Evolutionary conservation across 1,140 invertebrate species (phyloP), one percentile per base, ranked within the genome.

Genomic region (Bacillus rossius): DNA sequence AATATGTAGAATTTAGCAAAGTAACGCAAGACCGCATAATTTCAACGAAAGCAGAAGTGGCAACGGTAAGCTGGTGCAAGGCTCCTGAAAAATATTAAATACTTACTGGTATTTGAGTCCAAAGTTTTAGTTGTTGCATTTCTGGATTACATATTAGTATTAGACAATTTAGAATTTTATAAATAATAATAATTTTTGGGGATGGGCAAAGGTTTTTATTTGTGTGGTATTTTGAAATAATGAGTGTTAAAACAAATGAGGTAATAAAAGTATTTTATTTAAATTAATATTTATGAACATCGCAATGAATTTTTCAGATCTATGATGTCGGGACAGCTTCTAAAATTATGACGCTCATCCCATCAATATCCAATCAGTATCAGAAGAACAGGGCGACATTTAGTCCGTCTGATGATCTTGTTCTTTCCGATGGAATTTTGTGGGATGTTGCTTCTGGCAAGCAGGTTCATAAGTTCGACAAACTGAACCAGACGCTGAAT

Each of bases 401-500:
- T 71, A 92, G 89, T 73, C 91, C 91, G 60, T 89, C 88, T 13
- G 96, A 99, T 73, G 92, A 98, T 65, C 74, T 99, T 23, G 86
- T 99, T 16, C 75, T 99, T 1, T 93, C 89, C 69, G 96, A 99
- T 74, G 97, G 97, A 29, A 94, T 98, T 2, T 76, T 99, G 0
- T 99, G 94, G 87, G 97, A 99, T 76, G 86, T 96, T 7, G 85
- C 88, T 56, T 84, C 86, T 0, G 87, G 87, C 2, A 91, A 89
- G 66, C 84, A 91, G 66, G 90, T 98, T 47, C 94, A 99, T 72
- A 99, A 98, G 69, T 95, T 99, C 69, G 97, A 99, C 76, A 99
- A 99, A 74, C 81, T 99, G 19, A 98, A 98, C 76, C 88, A 96
- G 69, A 87, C 87, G 37, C 82, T 97, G 19, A 97, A 92, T 69